A percentile compares a stretch with the other conserved stretches of the same genome.
phyloP scores from a whole-genome alignment of 2,888 invertebrate genomes.

The Trimorus sp. region DNA sequence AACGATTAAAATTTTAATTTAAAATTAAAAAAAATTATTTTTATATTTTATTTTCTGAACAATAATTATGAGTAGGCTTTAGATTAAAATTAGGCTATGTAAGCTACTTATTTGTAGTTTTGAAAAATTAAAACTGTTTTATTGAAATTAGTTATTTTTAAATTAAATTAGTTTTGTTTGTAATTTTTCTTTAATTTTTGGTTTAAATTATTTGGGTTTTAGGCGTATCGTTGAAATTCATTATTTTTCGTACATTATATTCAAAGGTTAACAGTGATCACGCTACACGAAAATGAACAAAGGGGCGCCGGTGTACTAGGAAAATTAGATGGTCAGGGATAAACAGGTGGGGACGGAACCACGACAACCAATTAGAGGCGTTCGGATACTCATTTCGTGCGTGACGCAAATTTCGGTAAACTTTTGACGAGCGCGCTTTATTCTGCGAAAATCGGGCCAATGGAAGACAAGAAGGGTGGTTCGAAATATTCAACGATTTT shows the following conservation, averaged over 20 bases:
- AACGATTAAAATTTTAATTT: no score
- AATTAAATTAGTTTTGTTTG: no score
- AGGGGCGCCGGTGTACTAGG: conserved; percentile 33
- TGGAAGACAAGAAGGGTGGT: no score
- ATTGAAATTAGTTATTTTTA: no score
- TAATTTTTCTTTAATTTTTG: no score
- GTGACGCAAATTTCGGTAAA: conserved; percentile 47
- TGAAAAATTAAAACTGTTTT: no score
- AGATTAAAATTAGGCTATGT: no score
- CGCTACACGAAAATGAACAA: conserved; percentile 34
- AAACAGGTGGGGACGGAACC: conserved; percentile 47
- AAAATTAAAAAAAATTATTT: no score
- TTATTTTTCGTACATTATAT: background rate
- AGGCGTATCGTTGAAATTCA: background rate
- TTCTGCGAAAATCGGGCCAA: background rate
- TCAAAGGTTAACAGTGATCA: background rate
- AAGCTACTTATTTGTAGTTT: no score
- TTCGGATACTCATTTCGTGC: conserved; percentile 52
- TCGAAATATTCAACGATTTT: no score
- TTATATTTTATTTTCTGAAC: no score
- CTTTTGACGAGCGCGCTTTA: conserved; percentile 15
- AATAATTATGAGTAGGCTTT: no score
- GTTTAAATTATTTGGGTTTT: background rate
- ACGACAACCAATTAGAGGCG: conserved; percentile 54
- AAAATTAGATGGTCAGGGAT: conserved; percentile 56